These are phyloP conservation scores for Cygnus buccinator DNA, from an alignment of 2,113 vertebrate species.

Conservation along the genomic window DNA sequence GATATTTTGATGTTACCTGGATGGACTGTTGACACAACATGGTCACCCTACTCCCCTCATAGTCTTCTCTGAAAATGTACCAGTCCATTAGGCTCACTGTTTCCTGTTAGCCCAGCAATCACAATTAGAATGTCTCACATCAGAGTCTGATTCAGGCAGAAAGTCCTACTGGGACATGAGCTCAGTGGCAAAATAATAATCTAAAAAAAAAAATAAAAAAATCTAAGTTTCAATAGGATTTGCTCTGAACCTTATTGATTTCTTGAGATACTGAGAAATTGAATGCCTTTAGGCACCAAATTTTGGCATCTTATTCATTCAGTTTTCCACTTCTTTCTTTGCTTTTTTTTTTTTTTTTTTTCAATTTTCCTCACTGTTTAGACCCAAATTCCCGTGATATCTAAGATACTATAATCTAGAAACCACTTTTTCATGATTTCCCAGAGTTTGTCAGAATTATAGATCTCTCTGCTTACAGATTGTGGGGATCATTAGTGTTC, in stretches of 20 bases:
- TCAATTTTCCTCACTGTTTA: neutral
- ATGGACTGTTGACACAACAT: neutral
- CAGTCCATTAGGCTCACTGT: neutral
- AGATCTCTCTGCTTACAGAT: neutral
- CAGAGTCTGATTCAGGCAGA: conserved; percentile 22
- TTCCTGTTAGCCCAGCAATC: conserved; percentile 15
- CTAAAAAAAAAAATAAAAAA: neutral
- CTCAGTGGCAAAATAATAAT: conserved; percentile 25
- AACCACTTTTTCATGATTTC: neutral
- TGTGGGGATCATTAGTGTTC: neutral
- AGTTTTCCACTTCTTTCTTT: neutral
- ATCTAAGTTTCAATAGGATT: neutral
- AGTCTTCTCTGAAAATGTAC: neutral
- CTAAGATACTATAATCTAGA: neutral
- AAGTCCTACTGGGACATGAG: neutral
- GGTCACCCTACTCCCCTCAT: neutral
- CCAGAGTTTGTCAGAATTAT: neutral
- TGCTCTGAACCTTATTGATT: neutral
- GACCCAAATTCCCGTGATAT: neutral
- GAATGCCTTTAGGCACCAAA: neutral
- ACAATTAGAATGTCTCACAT: conserved; percentile 9
- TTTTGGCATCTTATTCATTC: neutral
- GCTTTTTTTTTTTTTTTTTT: fast-evolving
- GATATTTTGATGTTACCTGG: neutral
- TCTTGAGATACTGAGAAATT: neutral